Percentiles rank a stretch among this genome's conserved stretches.
phyloP scores from a whole-genome alignment of 2,113 vertebrate genomes.

The Gavia stellata region DNA sequence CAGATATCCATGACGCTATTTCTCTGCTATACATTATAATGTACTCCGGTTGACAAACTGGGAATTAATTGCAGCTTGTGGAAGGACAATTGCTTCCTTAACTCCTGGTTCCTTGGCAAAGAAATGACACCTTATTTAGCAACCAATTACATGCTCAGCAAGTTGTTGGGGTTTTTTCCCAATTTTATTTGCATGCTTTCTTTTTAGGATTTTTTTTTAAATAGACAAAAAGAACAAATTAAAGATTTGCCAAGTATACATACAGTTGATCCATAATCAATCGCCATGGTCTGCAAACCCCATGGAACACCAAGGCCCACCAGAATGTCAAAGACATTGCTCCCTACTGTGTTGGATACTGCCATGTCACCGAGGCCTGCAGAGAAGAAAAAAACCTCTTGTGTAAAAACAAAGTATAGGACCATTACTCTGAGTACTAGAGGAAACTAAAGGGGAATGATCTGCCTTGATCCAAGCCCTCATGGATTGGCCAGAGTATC shows the following conservation, averaged over 20 bases:
- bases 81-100: not conserved
- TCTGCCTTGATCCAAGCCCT: not conserved
- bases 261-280: constrained; percentile 86
- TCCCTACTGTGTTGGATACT: constrained; percentile 94
- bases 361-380: constrained; percentile 96
- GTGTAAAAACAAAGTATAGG: not conserved
- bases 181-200: not conserved
- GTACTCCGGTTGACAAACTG: not conserved
- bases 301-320: constrained; percentile 93
- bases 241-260: constrained; percentile 17
- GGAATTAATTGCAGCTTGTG: not conserved
- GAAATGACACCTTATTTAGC: not conserved
- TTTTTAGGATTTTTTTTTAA: not conserved
- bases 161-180: not conserved
- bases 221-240: not conserved
- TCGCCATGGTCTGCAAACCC: constrained; percentile 92
- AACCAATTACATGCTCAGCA: not conserved
- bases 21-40: not conserved
- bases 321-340: constrained; percentile 97
- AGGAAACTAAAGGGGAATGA: not conserved
- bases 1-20: not conserved
- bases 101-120: not conserved
- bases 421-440: not conserved
- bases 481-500: not conserved
- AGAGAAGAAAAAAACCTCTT: not conserved